A percentile compares a stretch with the other conserved stretches of the same genome.
Evolutionary conservation across 2,888 invertebrate genomes (phyloP).

Genomic region (Meteorus cinctellus): DNA sequence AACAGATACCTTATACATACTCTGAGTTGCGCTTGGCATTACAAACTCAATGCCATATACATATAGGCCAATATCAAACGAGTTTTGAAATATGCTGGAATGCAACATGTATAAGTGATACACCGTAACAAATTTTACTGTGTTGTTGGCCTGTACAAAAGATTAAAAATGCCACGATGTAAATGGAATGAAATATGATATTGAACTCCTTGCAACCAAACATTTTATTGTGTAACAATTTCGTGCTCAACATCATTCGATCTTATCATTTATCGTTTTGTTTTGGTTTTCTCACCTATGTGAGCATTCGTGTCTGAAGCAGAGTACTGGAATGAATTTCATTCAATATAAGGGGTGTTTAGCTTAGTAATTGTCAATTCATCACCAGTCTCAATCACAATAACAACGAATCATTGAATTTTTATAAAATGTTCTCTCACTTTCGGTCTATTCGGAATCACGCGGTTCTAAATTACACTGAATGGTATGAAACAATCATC

Average conservation of each 20-base stretch:
- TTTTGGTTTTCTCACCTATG: neutral
- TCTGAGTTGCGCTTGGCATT: neutral
- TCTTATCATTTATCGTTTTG: neutral
- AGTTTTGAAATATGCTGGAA: slow-evolving; percentile 14
- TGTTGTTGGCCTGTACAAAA: neutral
- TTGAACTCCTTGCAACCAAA: slow-evolving; percentile 18
- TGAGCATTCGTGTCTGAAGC: slow-evolving; percentile 24
- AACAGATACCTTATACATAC: slow-evolving; percentile 23
- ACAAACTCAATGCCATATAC: slow-evolving; percentile 12
- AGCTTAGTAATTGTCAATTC: slow-evolving; percentile 14
- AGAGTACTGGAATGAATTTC: neutral
- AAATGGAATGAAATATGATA: neutral
- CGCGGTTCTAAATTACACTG: neutral
- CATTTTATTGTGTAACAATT: slow-evolving; percentile 31
- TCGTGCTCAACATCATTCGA: slow-evolving; percentile 21
- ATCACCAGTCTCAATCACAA: slow-evolving; percentile 29
- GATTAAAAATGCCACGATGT: neutral
- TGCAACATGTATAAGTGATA: slow-evolving; percentile 4
- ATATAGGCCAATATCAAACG: slow-evolving; percentile 10
- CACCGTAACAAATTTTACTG: slow-evolving; percentile 7
- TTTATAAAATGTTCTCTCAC: slow-evolving; percentile 15
- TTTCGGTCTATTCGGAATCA: neutral
- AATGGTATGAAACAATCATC: slow-evolving; percentile 29
- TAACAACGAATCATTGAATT: slow-evolving; percentile 6
- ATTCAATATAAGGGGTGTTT: slow-evolving; percentile 14